These are phyloP conservation scores for Laupala kohalensis DNA, from an alignment of 1,140 invertebrate genomes.

Conservation along the genomic window DNA sequence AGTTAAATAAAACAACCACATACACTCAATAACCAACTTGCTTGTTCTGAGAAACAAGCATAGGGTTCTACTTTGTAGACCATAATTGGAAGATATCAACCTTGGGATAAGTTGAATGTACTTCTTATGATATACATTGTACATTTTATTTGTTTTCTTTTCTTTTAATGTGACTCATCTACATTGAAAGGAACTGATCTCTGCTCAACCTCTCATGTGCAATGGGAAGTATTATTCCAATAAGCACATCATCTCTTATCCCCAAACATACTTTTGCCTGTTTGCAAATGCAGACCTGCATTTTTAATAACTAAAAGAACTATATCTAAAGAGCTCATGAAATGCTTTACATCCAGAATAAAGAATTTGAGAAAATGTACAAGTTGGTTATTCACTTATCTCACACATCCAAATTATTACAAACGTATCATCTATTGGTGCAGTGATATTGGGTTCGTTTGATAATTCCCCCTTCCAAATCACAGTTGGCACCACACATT, in stretches of 20 bases:
- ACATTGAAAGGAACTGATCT: not conserved
- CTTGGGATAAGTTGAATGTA: not conserved
- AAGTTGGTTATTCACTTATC: not conserved
- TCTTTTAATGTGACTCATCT: not conserved
- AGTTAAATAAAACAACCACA: not conserved
- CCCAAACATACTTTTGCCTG: not conserved
- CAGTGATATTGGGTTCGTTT: not conserved
- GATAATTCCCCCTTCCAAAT: not conserved
- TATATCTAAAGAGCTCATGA: not conserved
- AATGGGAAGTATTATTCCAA: not conserved
- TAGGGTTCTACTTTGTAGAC: not conserved
- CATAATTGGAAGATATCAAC: not conserved
- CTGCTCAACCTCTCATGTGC: not conserved
- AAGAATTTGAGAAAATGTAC: not conserved
- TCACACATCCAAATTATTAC: not conserved
- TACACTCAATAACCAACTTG: not conserved
- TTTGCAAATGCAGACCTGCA: not conserved
- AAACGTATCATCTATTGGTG: constrained; percentile 3
- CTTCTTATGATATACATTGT: not conserved
- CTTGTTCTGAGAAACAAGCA: not conserved
- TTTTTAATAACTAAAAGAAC: no score
- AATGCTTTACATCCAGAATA: not conserved
- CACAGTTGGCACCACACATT: not conserved
- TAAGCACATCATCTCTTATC: not conserved
- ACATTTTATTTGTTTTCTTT: not conserved